These are phyloP conservation scores for Protosalanx chinensis DNA, from an alignment of 2,797 vertebrate genomes.

Conservation along the genomic window DNA sequence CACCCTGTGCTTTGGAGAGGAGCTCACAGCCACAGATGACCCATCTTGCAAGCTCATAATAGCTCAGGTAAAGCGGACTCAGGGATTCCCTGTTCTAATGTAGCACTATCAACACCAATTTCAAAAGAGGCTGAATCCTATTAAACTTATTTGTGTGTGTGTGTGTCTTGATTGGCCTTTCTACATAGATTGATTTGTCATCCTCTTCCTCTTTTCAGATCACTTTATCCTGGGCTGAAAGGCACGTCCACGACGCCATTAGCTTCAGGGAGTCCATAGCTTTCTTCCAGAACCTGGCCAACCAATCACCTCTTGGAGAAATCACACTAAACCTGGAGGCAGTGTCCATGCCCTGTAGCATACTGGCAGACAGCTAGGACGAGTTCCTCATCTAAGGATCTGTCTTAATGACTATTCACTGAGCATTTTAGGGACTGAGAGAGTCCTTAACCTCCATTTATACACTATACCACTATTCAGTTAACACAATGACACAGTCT, in stretches of 20 bases:
- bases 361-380: not conserved
- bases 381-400: not conserved
- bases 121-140: too few relatives aligned
- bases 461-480: constrained; percentile 49
- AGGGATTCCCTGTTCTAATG: not conserved
- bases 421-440: not conserved
- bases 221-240: constrained; percentile 66
- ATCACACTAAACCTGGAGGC: constrained; percentile 71
- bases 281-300: constrained; percentile 66
- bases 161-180: not conserved
- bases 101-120: not conserved
- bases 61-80: constrained; percentile 58
- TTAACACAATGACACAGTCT: not conserved
- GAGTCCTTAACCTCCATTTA: not conserved
- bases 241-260: constrained; percentile 53
- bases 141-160: too few relatives aligned
- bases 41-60: constrained; percentile 72
- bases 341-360: constrained; percentile 29
- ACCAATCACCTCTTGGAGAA: constrained; percentile 68
- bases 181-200: not conserved
- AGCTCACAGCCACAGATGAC: constrained; percentile 56
- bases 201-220: constrained; percentile 54
- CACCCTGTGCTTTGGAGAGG: constrained; percentile 82
- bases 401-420: constrained; percentile 13
- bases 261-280: constrained; percentile 52